Evolutionary conservation across 2,113 vertebrate species (phyloP).

Genomic region (Gadus chalcogrammus): DNA sequence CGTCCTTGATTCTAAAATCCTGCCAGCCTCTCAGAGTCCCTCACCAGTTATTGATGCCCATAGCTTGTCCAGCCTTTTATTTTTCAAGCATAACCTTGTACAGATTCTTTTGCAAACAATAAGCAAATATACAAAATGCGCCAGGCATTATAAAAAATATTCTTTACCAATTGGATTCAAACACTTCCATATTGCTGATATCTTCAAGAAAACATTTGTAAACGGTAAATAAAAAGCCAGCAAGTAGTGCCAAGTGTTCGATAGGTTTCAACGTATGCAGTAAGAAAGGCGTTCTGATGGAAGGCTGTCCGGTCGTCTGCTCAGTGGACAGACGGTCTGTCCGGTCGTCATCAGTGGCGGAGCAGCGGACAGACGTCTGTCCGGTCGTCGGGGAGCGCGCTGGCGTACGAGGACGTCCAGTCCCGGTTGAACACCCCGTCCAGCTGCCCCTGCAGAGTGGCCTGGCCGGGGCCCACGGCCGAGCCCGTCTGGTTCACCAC

Average conservation of each 20-base stretch:
- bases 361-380: slow-evolving; percentile 42
- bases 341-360: background rate
- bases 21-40: no score
- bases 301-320: background rate
- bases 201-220: background rate
- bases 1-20: no score
- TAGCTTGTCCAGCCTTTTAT: no score
- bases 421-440: slow-evolving; percentile 74
- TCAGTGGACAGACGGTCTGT: slow-evolving; percentile 34
- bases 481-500: slow-evolving; percentile 76
- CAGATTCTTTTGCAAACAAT: no score
- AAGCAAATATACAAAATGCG: no score
- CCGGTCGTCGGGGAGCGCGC: slow-evolving; percentile 30
- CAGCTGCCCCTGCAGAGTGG: slow-evolving; percentile 66
- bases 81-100: no score
- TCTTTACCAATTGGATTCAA: no score
- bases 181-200: background rate
- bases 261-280: background rate
- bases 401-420: slow-evolving; percentile 68
- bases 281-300: background rate
- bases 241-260: no score
- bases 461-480: slow-evolving; percentile 28
- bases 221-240: no score
- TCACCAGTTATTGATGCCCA: no score
- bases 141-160: no score